Evolutionary conservation across 2,797 vertebrate genomes (phyloP), one percentile per base, ranked within the genome.

Genomic region (Australoheros facetus): DNA sequence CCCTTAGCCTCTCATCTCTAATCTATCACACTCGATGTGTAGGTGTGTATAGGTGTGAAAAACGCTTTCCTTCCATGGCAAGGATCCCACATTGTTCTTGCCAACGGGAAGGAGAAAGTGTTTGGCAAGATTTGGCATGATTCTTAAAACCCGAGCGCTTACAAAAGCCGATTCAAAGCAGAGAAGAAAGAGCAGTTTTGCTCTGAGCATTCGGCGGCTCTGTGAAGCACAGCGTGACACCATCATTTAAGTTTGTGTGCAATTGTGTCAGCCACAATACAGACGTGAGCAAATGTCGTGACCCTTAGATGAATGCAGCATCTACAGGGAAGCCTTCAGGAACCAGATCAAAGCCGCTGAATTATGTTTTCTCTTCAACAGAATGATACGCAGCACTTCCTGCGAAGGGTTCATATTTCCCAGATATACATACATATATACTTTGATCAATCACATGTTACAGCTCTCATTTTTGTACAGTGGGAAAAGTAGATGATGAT

Each of bases 1-100:
- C 85, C 89, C 72, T 92, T 91, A 94, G 89, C 91, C 85, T 93
- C 90, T 93, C 92, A 87, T 93, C 87, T 92, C 83, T 90, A 91
- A 93, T 94, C 92, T 92, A 87, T 78, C 87, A 88, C 87, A 87
- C 89, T 92, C 77, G 74, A 84, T 89, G 92, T 91, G 92, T 92
- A 93, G 90, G 91, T 93, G 92, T 92, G 77, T 78, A 88, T 34
- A 85, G 72, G 76, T 90, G 92, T 94, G 91, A 91, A 95, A 93
- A 81, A 85, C 28, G 91, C 91, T 91, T 93, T 89, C 12, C 79
- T 71, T 82, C 77, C 83, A 69, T 90, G 88, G 90, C 82, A 80
- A 45, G 42, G 70, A 79, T 82, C 80, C 62, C 75, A 55, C 87
- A 80, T 90, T 92, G 89, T 91, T 92, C 88, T 81, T 87, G 90